Percentiles rank a stretch among this genome's conserved stretches.
These are phyloP conservation scores for Oncorhynchus clarkii DNA, from an alignment of 2,113 vertebrate genomes.

Conservation along the genomic window DNA sequence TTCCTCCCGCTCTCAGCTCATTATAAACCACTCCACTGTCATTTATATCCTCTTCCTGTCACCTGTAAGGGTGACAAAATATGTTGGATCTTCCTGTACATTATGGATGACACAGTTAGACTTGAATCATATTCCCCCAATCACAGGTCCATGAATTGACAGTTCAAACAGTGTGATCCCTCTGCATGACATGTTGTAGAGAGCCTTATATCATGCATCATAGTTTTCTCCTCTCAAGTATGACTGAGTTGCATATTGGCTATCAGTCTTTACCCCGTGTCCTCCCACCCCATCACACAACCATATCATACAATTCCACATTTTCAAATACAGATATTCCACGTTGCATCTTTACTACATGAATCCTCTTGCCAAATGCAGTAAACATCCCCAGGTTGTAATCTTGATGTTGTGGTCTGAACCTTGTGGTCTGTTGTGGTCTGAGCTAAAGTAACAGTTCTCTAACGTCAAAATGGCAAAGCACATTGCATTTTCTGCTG, in stretches of 20 bases:
- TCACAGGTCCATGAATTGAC: too few relatives aligned
- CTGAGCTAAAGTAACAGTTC: conserved; percentile 30
- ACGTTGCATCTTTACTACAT: background rate
- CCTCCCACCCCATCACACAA: background rate
- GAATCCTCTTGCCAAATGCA: conserved; percentile 35
- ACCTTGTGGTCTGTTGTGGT: conserved; percentile 23
- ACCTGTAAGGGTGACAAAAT: background rate
- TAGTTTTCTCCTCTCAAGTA: too few relatives aligned
- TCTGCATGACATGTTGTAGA: too few relatives aligned
- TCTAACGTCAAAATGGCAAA: conserved; percentile 36
- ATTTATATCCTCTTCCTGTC: background rate
- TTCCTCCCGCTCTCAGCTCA: background rate
- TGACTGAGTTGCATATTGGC: too few relatives aligned
- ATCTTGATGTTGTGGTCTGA: conserved; percentile 45
- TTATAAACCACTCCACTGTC: background rate
- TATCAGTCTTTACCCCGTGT: too few relatives aligned
- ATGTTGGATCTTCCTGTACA: too few relatives aligned
- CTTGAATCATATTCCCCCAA: too few relatives aligned
- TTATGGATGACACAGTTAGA: too few relatives aligned
- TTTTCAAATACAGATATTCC: background rate
- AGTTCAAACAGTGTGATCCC: too few relatives aligned
- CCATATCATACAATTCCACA: background rate
- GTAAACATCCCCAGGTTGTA: conserved; percentile 53
- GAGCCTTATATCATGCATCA: too few relatives aligned
- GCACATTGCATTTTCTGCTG: conserved; percentile 27